phyloP scores from a whole-genome alignment of 2,113 vertebrate species.

The Ariopsis seemanni region DNA sequence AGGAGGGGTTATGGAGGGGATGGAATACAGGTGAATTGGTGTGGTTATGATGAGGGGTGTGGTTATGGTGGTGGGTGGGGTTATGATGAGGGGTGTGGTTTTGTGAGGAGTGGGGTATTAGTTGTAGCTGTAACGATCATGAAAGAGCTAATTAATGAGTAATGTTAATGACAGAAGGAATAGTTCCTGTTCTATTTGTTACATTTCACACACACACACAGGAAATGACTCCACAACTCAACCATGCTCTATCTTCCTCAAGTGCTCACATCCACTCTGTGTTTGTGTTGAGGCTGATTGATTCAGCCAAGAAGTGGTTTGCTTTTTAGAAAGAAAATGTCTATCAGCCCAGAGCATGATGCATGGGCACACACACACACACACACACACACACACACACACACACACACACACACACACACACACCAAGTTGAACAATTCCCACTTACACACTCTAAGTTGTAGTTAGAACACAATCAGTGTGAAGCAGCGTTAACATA shows the following conservation, averaged over 20 bases:
- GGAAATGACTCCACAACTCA: background rate
- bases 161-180: background rate
- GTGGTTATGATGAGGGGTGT: no score
- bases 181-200: background rate
- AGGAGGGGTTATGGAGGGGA: no score
- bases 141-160: background rate
- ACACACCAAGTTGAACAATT: constrained; percentile 71
- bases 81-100: background rate
- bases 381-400: background rate
- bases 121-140: background rate
- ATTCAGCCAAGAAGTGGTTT: background rate
- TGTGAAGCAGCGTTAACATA: constrained; percentile 50
- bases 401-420: constrained; percentile 23
- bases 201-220: background rate
- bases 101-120: background rate
- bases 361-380: no score
- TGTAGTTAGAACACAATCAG: constrained; percentile 73
- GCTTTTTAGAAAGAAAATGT: background rate
- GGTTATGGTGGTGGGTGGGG: background rate
- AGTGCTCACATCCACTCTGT: background rate
- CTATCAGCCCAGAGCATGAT: background rate
- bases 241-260: background rate
- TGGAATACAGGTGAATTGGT: no score
- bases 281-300: background rate
- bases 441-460: constrained; percentile 67